These are phyloP conservation scores for Tachystola acroxantha DNA, from an alignment of 2,888 invertebrate species.

Conservation along the genomic window DNA sequence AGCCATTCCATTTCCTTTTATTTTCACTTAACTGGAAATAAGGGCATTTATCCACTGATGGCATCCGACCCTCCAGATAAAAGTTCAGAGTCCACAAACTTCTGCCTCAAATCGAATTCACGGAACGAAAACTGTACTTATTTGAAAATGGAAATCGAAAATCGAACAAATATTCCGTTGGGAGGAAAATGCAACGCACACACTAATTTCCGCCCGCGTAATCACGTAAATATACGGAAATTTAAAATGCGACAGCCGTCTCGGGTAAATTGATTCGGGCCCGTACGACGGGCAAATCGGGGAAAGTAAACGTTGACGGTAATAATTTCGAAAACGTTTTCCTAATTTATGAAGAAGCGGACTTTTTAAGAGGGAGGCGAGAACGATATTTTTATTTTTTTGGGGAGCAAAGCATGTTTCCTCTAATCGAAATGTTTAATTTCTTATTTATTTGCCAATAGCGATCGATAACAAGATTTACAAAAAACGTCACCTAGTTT, in stretches of 20 bases:
- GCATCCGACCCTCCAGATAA: conserved; percentile 29
- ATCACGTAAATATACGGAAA: conserved; percentile 57
- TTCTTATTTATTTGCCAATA: too few species aligned
- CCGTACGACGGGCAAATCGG: conserved; percentile 48
- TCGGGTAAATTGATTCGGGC: conserved; percentile 63
- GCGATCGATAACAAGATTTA: too few species aligned
- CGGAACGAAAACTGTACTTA: conserved; percentile 47
- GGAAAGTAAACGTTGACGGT: conserved; percentile 56
- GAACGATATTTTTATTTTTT: too few species aligned
- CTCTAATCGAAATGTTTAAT: too few species aligned
- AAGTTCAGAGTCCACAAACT: conserved; percentile 33
- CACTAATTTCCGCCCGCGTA: conserved; percentile 55
- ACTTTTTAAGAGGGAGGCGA: too few species aligned
- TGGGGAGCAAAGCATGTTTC: too few species aligned
- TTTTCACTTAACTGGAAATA: conserved; percentile 35
- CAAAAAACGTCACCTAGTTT: too few species aligned
- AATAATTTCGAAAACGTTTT: conserved; percentile 66
- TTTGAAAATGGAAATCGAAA: conserved; percentile 44
- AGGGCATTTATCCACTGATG: conserved; percentile 39
- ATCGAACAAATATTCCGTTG: conserved; percentile 35
- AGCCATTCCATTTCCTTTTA: conserved; percentile 30
- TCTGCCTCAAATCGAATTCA: conserved; percentile 53
- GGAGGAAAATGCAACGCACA: conserved; percentile 53
- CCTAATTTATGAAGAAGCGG: conserved; percentile 52
- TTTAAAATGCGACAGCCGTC: conserved; percentile 57